These are phyloP conservation scores for Danio tinwini DNA, from an alignment of 2,797 vertebrate species.

Conservation along the genomic window DNA sequence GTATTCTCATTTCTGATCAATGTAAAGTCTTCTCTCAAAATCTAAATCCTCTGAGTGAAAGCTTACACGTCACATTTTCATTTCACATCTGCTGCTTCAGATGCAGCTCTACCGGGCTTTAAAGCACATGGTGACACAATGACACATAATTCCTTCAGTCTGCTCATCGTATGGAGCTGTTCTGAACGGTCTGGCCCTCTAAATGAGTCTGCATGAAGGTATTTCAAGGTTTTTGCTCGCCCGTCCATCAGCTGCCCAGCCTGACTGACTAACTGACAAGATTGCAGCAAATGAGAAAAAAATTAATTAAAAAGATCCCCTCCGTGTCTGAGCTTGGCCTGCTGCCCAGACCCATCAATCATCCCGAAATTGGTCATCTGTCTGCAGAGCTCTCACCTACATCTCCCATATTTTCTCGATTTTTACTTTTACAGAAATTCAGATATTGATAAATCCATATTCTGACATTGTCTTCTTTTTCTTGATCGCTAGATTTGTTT, in stretches of 20 bases:
- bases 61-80: neutral
- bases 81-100: neutral
- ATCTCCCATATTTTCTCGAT: slow-evolving; percentile 32
- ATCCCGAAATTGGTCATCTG: slow-evolving; percentile 41
- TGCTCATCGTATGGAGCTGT: slow-evolving; percentile 1
- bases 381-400: slow-evolving; percentile 27
- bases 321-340: slow-evolving; percentile 54
- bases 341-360: slow-evolving; percentile 65
- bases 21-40: neutral
- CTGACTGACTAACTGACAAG: slow-evolving; percentile 27
- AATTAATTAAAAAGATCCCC: slow-evolving; percentile 66
- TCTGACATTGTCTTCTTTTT: neutral
- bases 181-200: neutral
- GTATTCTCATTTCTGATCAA: neutral
- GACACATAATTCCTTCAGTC: slow-evolving; percentile 3
- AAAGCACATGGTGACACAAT: neutral
- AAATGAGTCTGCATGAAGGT: slow-evolving; percentile 1
- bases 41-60: neutral
- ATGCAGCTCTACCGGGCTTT: neutral
- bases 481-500: neutral
- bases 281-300: slow-evolving; percentile 66
- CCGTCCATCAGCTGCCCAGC: slow-evolving; percentile 1
- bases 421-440: slow-evolving; percentile 21
- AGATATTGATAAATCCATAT: neutral
- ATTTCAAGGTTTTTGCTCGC: slow-evolving; percentile 5